Base-by-base conservation (phyloP, 2,888 invertebrate genomes). In the Mylabris sibirica region DNA sequence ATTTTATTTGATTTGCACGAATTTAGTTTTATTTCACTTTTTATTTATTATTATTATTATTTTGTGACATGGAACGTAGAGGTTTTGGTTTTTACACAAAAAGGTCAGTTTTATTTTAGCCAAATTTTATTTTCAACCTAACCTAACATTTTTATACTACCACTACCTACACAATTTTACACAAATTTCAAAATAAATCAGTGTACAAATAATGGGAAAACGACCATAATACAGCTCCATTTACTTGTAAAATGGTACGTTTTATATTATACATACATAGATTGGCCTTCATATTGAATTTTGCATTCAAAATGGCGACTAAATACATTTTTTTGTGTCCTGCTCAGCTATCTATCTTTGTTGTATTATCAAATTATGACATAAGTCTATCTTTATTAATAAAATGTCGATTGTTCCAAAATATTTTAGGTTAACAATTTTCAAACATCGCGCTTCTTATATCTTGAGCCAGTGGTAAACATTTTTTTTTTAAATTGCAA, bases 1-100 rank as follows among this genome's bases (percentile, higher is more conserved):
- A 83, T 85, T 85, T 85, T 84, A 85, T 85, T 80, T 85, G 79
- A 84, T 86, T 24, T 57, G 26, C 59, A 38, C 65, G 59, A 30
- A 30, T 30, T 30, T 30, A 4, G 30, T 30, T 17, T 49, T 3
- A 17, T 62, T 59, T 65, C 66, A 65, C 63, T 68, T 74, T 69
- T 74, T 85, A 86, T 85, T 85, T 87, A 87, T 85, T 85, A 86
- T 85, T 86, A 86, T 84, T 84, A 86, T 86, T 86, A 86, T 87
- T 87, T 87, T 89, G 89, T 80, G 90, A 88, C 89, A 91, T 91
- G 91, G 91, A 91, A 90, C 91, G 91, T 88, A 90, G 91, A 88
- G 90, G 90, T 89, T 90, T 89, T 89, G 91, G 90, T 89, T 91
- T 91, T 89, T 91, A 90, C 90, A 91, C 91, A 86, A 91, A 91